Evolutionary conservation across 1,140 invertebrate genomes (phyloP).

Genomic region (Microvelia longipes): DNA sequence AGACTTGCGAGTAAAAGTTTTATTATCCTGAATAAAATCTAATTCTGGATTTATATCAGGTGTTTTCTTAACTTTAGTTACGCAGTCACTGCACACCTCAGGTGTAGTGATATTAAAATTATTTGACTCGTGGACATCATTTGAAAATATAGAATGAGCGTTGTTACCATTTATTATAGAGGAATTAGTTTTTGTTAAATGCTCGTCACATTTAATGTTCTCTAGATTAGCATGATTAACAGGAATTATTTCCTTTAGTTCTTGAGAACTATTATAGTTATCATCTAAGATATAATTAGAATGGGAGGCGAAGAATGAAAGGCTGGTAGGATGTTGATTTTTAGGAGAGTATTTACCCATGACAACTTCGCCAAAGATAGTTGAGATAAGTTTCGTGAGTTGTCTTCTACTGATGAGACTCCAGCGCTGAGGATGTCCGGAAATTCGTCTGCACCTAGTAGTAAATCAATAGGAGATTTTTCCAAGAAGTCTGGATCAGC

Average conservation of each 20-base stretch:
- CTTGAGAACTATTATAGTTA: not conserved
- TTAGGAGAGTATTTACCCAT: not conserved
- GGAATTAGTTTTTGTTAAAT: too few species aligned
- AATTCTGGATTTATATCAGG: too few species aligned
- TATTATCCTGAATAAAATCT: too few species aligned
- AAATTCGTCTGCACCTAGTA: not conserved
- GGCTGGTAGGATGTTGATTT: not conserved
- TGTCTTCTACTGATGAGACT: not conserved
- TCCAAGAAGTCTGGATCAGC: not conserved
- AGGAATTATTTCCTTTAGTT: not conserved
- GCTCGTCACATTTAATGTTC: not conserved
- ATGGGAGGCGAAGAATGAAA: not conserved
- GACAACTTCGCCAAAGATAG: not conserved
- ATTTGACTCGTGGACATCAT: too few species aligned
- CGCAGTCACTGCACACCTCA: too few species aligned
- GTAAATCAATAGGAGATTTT: not conserved
- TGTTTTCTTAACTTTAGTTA: too few species aligned
- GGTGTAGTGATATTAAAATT: too few species aligned
- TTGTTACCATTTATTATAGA: too few species aligned
- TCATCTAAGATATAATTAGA: not conserved
- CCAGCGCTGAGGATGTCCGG: not conserved
- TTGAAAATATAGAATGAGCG: too few species aligned
- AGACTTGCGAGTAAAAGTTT: too few species aligned
- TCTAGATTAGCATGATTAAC: not conserved
- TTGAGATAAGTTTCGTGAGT: not conserved